Evolutionary conservation across 2,797 vertebrate genomes (phyloP).

Genomic region (Sarcoramphus papa): DNA sequence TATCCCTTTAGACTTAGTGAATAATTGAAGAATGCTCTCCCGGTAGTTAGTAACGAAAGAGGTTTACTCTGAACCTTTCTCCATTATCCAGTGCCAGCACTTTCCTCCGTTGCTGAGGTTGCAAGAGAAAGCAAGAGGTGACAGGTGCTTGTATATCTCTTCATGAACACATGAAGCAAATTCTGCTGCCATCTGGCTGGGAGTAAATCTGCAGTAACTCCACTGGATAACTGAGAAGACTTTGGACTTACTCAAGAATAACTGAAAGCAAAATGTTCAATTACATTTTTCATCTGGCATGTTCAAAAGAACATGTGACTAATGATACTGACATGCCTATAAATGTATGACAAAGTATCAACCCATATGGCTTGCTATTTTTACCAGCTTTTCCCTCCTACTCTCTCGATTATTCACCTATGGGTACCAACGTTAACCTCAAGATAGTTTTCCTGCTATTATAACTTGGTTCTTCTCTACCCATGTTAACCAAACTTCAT

Average conservation of each 20-base stretch:
- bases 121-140: background rate
- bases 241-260: background rate
- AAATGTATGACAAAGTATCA: background rate
- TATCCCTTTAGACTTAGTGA: slow-evolving; percentile 24
- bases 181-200: background rate
- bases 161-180: slow-evolving; percentile 9
- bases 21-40: slow-evolving; percentile 60
- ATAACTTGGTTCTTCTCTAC: background rate
- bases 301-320: slow-evolving; percentile 33
- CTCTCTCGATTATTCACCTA: background rate
- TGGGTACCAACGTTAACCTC: background rate
- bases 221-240: background rate
- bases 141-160: slow-evolving; percentile 15
- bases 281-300: background rate
- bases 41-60: slow-evolving; percentile 29
- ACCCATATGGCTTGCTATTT: background rate
- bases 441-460: background rate
- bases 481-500: background rate
- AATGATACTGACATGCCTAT: background rate
- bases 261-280: background rate
- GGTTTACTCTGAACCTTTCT: slow-evolving; percentile 10
- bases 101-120: background rate
- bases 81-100: slow-evolving; percentile 7
- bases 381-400: background rate
- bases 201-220: background rate